A percentile compares a stretch with the other conserved stretches of the same genome.
Evolutionary conservation across 2,797 vertebrate genomes (phyloP).

Genomic region (Poecile montanus): DNA sequence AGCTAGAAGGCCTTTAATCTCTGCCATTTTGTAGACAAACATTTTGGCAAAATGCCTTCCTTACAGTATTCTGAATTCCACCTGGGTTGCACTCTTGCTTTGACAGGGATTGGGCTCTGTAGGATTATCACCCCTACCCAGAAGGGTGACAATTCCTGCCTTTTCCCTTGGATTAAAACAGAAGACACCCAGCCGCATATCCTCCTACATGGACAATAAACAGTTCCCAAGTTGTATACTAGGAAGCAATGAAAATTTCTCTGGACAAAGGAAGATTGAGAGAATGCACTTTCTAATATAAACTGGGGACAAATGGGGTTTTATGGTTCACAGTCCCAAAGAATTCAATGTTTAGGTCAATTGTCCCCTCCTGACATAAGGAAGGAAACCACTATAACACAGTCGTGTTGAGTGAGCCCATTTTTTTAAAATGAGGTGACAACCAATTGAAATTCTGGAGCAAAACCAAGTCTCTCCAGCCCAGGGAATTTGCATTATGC

Average conservation of each 20-base stretch:
- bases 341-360: not conserved
- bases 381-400: not conserved
- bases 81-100: not conserved
- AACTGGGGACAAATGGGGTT: not conserved
- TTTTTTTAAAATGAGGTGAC: conserved; percentile 28
- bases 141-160: not conserved
- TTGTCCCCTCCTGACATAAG: not conserved
- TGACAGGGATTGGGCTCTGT: not conserved
- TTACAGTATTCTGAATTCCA: not conserved
- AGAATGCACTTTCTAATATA: not conserved
- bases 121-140: not conserved
- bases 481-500: conserved; percentile 57
- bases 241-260: conserved; percentile 2
- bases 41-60: conserved; percentile 62
- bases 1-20: conserved; percentile 51
- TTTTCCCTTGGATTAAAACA: not conserved
- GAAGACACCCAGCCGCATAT: not conserved
- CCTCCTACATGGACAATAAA: not conserved
- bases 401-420: not conserved
- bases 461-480: conserved; percentile 35
- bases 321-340: not conserved
- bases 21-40: conserved; percentile 44
- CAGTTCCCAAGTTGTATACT: not conserved
- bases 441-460: conserved; percentile 55
- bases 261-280: not conserved